Conservation (phyloP, 2,113 vertebrate species). For the Indicator indicator region DNA sequence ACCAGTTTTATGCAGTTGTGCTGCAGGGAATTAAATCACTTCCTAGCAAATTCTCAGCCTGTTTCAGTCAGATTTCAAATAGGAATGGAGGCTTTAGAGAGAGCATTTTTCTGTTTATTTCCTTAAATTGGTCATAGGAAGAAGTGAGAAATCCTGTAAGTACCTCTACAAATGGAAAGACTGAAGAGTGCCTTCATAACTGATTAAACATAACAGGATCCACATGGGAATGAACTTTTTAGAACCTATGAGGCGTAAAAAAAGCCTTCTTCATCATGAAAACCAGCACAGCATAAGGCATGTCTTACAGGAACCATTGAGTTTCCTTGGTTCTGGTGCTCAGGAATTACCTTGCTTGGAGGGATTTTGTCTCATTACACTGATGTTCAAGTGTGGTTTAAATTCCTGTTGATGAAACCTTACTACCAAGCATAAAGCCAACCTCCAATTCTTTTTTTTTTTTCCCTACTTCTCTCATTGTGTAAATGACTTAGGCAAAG, state of each 20-base stretch:
- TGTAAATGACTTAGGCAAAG: background rate
- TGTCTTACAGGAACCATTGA: background rate
- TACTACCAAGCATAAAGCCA: background rate
- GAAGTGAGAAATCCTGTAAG: background rate
- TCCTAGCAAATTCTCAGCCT: background rate
- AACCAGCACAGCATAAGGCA: background rate
- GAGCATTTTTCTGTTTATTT: background rate
- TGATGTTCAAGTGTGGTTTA: background rate
- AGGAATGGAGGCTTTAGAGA: background rate
- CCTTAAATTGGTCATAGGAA: background rate
- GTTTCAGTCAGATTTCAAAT: conserved; percentile 7
- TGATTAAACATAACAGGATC: background rate
- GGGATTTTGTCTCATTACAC: background rate
- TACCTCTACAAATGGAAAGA: background rate
- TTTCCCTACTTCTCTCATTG: background rate
- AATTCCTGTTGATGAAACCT: background rate
- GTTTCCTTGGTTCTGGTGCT: background rate
- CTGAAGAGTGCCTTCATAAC: background rate
- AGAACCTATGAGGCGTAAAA: background rate
- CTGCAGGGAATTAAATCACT: background rate
- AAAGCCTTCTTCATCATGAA: background rate
- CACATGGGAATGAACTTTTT: background rate
- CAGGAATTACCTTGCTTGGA: background rate
- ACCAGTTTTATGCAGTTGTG: background rate
- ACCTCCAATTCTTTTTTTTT: background rate